These are phyloP conservation scores for Lepisosteus oculatus DNA, from an alignment of 2,113 vertebrate genomes.

Conservation along the genomic window DNA sequence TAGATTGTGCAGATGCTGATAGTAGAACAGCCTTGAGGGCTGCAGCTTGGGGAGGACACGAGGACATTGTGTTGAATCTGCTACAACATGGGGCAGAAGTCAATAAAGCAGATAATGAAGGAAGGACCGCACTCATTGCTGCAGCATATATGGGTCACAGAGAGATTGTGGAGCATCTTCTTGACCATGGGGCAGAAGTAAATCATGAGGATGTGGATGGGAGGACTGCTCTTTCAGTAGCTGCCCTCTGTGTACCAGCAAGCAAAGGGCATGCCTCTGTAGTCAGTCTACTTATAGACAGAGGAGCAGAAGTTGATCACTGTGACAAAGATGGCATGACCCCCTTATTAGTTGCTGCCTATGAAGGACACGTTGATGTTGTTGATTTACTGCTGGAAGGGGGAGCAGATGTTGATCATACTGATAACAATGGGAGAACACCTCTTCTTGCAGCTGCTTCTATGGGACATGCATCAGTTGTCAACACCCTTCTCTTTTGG, in stretches of 20 bases:
- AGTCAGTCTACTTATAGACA: constrained; percentile 89
- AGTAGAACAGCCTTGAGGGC: constrained; percentile 89
- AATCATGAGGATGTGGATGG: constrained; percentile 95
- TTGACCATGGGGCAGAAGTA: constrained; percentile 90
- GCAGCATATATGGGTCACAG: constrained; percentile 96
- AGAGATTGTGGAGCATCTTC: constrained; percentile 91
- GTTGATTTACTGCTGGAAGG: constrained; percentile 94
- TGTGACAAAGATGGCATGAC: constrained; percentile 98
- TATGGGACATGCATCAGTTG: constrained; percentile 94
- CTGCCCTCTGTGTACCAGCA: constrained; percentile 91
- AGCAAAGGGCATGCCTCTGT: constrained; percentile 94
- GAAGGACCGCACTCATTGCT: constrained; percentile 90
- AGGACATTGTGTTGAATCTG: constrained; percentile 93
- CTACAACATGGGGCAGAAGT: constrained; percentile 94
- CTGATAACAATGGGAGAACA: constrained; percentile 92
- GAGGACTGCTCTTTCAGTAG: constrained; percentile 89
- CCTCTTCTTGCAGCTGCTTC: constrained; percentile 95
- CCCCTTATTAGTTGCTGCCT: constrained; percentile 90
- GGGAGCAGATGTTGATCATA: constrained; percentile 93
- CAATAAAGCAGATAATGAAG: constrained; percentile 95
- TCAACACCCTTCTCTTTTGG: constrained; percentile 94
- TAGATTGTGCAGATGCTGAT: constrained; percentile 92
- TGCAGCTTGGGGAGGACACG: constrained; percentile 95
- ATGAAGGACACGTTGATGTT: constrained; percentile 95
- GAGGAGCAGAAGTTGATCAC: constrained; percentile 92